Percentiles rank a stretch among this genome's conserved stretches.
Evolutionary conservation across 2,888 invertebrate species (phyloP).

Genomic region (Zaprionus bogoriensis): DNA sequence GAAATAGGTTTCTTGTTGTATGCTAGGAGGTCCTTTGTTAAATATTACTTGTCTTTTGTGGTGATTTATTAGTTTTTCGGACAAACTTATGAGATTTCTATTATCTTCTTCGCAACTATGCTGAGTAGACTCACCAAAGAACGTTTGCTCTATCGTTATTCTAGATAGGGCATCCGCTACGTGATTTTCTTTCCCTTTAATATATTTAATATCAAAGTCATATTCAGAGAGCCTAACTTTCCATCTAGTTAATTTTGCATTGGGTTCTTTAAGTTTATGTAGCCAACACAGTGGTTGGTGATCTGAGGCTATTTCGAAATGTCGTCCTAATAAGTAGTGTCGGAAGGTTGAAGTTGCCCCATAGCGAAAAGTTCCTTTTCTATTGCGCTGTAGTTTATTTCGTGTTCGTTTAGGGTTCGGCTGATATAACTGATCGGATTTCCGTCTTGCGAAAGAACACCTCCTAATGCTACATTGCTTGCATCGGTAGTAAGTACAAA

Average conservation of each 20-base stretch:
- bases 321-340: conserved; percentile 5
- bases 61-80: too few species aligned
- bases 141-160: background rate
- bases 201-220: background rate
- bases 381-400: conserved; percentile 10
- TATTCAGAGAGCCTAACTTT: conserved; percentile 1
- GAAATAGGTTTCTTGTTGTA: too few species aligned
- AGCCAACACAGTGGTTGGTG: background rate
- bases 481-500: conserved; percentile 9
- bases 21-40: too few species aligned
- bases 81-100: too few species aligned
- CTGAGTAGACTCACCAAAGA: background rate
- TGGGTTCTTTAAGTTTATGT: background rate
- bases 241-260: background rate
- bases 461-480: conserved; percentile 7
- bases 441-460: conserved; percentile 3
- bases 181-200: conserved; percentile 7
- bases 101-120: conserved; percentile 1
- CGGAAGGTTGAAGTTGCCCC: conserved; percentile 4
- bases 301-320: background rate
- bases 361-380: conserved; percentile 8
- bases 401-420: conserved; percentile 1
- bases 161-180: conserved; percentile 2
- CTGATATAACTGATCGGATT: background rate
- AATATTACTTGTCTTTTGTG: too few species aligned